Evolutionary conservation across 1,140 invertebrate species (phyloP), one percentile per base, ranked within the genome.

Genomic region (Anastrepha obliqua): DNA sequence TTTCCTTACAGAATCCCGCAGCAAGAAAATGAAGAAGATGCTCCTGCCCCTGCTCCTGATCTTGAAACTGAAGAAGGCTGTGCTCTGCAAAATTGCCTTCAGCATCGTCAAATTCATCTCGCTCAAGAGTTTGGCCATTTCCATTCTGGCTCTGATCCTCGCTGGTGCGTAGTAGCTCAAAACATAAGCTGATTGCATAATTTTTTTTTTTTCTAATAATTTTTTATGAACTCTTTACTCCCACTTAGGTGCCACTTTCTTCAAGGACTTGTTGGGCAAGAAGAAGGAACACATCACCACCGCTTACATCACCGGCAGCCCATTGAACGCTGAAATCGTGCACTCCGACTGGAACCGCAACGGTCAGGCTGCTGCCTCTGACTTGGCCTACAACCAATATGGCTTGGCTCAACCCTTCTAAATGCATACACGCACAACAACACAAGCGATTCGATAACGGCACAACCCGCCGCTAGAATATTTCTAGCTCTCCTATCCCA

Each of bases 61-160:
- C 39, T 90, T 96, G 88, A 95, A 96, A 90, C 89, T 96, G 89
- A 96, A 96, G 91, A 94, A 95, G 42, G 92, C 95, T 42, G 94
- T 96, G 11, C 91, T 96, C 55, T 89, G 96, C 60, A 95, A 96
- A n/a, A 94, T 96, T 17, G 88, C 96, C 44, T 94, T 96, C 58
- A 95, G 95, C 8, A 88, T 94, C 58, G 94, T 96, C 81, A 94
- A 95, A 20, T 91, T 96, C 58, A 94, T 96, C 65, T 95, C 95
- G 1, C 94, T 96, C 89, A 96, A 96, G 89, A 95, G 95, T 67
- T 93, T 96, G 6, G 95, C 95, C 65, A 94, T 95, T 42, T 95
- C 95, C 62, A 90, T 96, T n/a, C 92, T 95, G 88, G 95, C 96
- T 2, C 93, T 96, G 85, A 91, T 95, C 13, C 91, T 96, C 74